Percentiles rank a stretch among this genome's conserved stretches.
These are phyloP conservation scores for Ramphastos sulfuratus DNA, from an alignment of 2,113 vertebrate species.

Conservation along the genomic window DNA sequence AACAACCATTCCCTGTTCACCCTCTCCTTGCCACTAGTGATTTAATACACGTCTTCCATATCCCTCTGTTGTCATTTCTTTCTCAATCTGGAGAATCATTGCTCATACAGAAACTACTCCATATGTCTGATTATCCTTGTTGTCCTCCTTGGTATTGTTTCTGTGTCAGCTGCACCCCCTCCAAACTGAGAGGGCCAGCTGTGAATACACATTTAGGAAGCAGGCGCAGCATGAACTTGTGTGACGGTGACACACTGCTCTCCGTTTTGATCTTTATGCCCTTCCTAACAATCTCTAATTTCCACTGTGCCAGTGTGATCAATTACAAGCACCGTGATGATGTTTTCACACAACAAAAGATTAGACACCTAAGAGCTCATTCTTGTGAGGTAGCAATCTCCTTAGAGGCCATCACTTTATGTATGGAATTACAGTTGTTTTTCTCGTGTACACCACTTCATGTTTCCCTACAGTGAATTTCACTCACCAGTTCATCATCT, in stretches of 20 bases:
- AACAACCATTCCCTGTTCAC: neutral
- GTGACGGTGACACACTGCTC: neutral
- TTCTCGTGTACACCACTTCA: neutral
- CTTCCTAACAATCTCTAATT: neutral
- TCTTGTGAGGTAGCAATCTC: neutral
- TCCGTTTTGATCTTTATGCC: neutral
- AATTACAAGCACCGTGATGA: neutral
- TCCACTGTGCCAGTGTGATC: neutral
- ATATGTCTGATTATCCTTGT: rapidly evolving
- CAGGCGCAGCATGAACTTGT: neutral
- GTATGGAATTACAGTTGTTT: neutral
- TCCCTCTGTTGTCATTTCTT: neutral
- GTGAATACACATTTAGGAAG: neutral
- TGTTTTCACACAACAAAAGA: neutral
- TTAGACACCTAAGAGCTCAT: neutral
- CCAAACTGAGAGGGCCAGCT: neutral
- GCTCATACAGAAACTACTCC: neutral
- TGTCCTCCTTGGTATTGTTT: neutral
- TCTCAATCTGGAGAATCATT: neutral
- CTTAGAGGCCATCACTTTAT: neutral
- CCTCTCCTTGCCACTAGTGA: neutral
- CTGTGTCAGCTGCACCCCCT: neutral
- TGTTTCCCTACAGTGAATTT: neutral
- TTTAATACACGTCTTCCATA: neutral
- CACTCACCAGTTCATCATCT: neutral